These are phyloP conservation scores for Hippocampus mohnikei DNA, from an alignment of 2,113 vertebrate genomes.

Conservation along the genomic window DNA sequence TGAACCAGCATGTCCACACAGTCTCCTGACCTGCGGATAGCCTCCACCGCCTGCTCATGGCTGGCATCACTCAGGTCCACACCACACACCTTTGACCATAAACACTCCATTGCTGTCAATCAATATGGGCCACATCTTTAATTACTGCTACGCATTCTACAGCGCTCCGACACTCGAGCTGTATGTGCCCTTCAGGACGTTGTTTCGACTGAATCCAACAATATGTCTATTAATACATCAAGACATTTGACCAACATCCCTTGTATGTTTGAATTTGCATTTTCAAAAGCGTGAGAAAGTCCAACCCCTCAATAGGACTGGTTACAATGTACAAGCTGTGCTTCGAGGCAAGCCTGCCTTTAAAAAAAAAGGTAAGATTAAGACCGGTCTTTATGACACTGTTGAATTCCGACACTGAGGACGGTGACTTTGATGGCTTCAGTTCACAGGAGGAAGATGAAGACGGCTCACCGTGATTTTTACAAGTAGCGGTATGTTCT, in stretches of 20 bases:
- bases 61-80: slow-evolving; percentile 91
- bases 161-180: neutral
- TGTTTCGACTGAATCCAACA: neutral
- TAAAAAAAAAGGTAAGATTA: too few relatives aligned
- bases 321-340: neutral
- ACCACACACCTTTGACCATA: slow-evolving; percentile 80
- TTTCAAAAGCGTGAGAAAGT: neutral
- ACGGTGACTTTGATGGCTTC: too few relatives aligned
- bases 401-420: too few relatives aligned
- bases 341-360: neutral
- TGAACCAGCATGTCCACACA: slow-evolving; percentile 89
- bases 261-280: neutral
- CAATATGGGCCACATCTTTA: neutral
- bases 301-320: neutral
- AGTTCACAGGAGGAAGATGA: too few relatives aligned
- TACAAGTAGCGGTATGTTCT: too few relatives aligned
- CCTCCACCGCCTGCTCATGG: slow-evolving; percentile 94
- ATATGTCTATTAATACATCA: neutral
- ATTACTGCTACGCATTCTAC: neutral
- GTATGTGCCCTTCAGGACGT: neutral
- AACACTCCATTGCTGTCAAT: neutral
- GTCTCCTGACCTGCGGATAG: slow-evolving; percentile 90
- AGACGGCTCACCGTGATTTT: too few relatives aligned
- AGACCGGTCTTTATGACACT: too few relatives aligned
- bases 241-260: neutral